These are phyloP conservation scores for Sebastes glaucus DNA, from an alignment of 2,797 vertebrate genomes.

Conservation along the genomic window DNA sequence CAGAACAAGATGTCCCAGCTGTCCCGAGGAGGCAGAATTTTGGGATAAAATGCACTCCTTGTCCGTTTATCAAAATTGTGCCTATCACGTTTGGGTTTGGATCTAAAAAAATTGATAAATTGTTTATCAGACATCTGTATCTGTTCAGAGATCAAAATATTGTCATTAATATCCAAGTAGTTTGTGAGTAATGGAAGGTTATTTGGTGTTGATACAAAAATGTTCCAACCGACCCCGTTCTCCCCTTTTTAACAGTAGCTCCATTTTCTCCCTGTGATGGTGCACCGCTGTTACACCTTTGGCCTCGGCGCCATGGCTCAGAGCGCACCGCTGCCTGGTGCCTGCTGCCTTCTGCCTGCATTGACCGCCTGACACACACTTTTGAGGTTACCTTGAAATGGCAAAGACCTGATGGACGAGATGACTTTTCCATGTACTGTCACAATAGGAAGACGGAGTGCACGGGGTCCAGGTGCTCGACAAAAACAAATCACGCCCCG, in stretches of 20 bases:
- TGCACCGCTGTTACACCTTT: constrained; percentile 64
- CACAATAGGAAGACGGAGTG: constrained; percentile 32
- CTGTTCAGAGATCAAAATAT: no score
- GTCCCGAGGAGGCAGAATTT: no score
- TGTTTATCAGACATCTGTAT: no score
- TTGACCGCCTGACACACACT: constrained; percentile 53
- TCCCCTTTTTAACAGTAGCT: constrained; percentile 8
- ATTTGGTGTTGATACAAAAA: no score
- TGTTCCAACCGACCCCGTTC: no score
- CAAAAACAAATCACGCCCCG: constrained; percentile 52
- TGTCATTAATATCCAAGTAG: no score
- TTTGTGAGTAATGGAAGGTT: no score
- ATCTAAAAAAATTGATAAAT: no score
- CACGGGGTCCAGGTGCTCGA: constrained; percentile 1
- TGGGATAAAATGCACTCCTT: no score
- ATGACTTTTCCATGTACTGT: constrained; percentile 61
- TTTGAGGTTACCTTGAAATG: constrained; percentile 72
- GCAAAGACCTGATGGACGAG: constrained; percentile 63
- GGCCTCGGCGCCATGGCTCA: constrained; percentile 59
- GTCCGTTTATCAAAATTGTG: no score
- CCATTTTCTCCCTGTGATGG: constrained; percentile 56
- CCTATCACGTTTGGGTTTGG: no score
- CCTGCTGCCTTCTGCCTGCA: constrained; percentile 15
- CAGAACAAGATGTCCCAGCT: no score
- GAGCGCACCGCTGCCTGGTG: constrained; percentile 33